Conservation (phyloP, 92 coral and sea anemone genomes). For the Blastomussa wellsi region DNA sequence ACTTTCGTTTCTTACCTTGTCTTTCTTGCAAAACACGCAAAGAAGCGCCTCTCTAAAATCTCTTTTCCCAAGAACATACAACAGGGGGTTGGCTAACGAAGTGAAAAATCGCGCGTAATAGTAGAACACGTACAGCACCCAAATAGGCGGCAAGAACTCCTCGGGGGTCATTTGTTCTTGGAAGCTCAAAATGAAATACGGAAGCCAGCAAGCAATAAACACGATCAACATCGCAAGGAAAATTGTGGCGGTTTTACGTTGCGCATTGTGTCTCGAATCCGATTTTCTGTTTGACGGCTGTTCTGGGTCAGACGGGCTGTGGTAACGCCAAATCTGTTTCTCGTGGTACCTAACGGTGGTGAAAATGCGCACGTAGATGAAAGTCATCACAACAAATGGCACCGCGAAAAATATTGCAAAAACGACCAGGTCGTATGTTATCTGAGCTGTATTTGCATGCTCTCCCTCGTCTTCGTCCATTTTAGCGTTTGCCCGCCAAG, state of each 20-base stretch:
- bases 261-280: conserved; percentile 41
- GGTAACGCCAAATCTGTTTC: conserved; percentile 31
- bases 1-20: conserved; percentile 2
- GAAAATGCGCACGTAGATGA: conserved; percentile 53
- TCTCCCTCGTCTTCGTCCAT: conserved; percentile 27
- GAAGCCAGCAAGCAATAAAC: conserved; percentile 71
- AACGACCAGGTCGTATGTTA: conserved; percentile 27
- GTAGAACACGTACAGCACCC: conserved; percentile 66
- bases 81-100: conserved; percentile 62
- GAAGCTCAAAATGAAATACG: conserved; percentile 56
- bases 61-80: conserved; percentile 71
- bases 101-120: conserved; percentile 70
- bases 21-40: neutral
- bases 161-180: conserved; percentile 24
- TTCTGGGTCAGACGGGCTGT: conserved; percentile 31
- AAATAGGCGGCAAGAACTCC: conserved; percentile 35
- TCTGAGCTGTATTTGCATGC: neutral
- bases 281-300: conserved; percentile 20
- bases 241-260: conserved; percentile 69
- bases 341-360: conserved; percentile 55
- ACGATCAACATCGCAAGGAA: conserved; percentile 63
- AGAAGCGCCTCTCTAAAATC: conserved; percentile 69
- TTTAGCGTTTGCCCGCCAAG: conserved; percentile 38
- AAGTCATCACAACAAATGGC: conserved; percentile 51
- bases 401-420: conserved; percentile 38